Evolutionary conservation across 1,140 invertebrate genomes (phyloP).

Genomic region (Drosophila orosa): DNA sequence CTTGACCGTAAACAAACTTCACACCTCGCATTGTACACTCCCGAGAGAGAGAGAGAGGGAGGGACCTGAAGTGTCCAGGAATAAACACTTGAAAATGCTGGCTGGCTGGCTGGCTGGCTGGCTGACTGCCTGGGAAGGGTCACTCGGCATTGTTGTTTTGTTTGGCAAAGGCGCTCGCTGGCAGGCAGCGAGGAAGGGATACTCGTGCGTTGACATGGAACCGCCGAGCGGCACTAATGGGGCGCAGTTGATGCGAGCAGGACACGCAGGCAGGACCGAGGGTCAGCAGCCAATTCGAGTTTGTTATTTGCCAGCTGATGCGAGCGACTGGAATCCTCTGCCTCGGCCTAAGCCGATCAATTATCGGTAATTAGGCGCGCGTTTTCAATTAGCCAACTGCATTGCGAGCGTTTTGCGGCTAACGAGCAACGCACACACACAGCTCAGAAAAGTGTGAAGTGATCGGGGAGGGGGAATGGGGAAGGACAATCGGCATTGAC

Average conservation of each 20-base stretch:
- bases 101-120: constrained; percentile 15
- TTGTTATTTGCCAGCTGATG: constrained; percentile 48
- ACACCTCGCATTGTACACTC: constrained; percentile 70
- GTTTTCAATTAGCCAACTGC: constrained; percentile 67
- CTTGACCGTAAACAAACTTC: constrained; percentile 82
- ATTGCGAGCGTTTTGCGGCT: constrained; percentile 50
- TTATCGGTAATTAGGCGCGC: constrained; percentile 63
- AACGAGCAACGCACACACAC: constrained; percentile 36
- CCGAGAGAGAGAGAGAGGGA: constrained; percentile 4
- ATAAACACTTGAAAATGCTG: constrained; percentile 75
- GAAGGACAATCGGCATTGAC: constrained; percentile 43
- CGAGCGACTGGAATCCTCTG: not conserved
- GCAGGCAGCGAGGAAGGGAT: constrained; percentile 25
- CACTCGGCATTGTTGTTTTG: constrained; percentile 54
- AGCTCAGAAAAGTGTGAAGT: constrained; percentile 59
- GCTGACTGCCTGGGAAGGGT: constrained; percentile 22
- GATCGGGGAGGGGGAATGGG: constrained; percentile 9
- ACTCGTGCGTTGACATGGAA: constrained; percentile 14
- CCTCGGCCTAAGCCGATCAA: constrained; percentile 60
- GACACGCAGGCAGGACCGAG: constrained; percentile 18
- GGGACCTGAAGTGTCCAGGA: constrained; percentile 73
- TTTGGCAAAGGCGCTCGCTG: constrained; percentile 56
- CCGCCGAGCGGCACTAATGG: constrained; percentile 60
- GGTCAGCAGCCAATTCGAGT: constrained; percentile 26
- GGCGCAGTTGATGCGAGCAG: constrained; percentile 31